Evolutionary conservation across 2,797 vertebrate species (phyloP), one percentile per base, ranked within the genome.

Genomic region (Adrianichthys oophorus): DNA sequence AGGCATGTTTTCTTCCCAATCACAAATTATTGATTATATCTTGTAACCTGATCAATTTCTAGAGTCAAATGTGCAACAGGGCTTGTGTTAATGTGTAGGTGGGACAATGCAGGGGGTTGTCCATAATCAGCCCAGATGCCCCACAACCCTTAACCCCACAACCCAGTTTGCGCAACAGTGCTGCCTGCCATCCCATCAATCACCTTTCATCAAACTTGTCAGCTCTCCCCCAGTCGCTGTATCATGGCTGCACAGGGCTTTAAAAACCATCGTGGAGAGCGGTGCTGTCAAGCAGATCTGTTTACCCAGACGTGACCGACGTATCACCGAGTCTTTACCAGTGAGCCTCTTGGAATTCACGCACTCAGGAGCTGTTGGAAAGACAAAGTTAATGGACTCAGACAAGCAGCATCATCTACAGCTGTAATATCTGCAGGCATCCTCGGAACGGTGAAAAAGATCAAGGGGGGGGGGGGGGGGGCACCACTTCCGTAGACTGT

Each of bases 171-270:
- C 48, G 65, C 66, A 37, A 57, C 41, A 56, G 56, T 74, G 76
- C 69, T 63, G 60, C 1, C 32, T 61, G 74, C 61, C 54, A 4
- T 54, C 69, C 62, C 61, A 79, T 86, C 82, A 83, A 74, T 83
- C 70, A 64, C 57, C 65, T 71, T 63, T 78, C 72, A 87, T 87
- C 85, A 72, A 74, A 79, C 37, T 70, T 76, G 85, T 80, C 84
- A 78, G 63, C 60, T 55, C 46, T 48, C 32, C 55, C 70, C 66
- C 58, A 54, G 41, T 70, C 78, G 1, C 29, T 15, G 46, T 43
- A 37, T 40, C 43, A 7, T 65, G 21, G 62, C 23, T 53, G 8
- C 2, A 10, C 8, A 8, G 32, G 3, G 32, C 32, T 37, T 37
- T 12, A 12, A 12, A 37, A 12, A 12, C 32, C 32, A 10, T 6